A percentile compares a stretch with the other conserved stretches of the same genome.
These are phyloP conservation scores for Hyles lineata DNA, from an alignment of 2,888 invertebrate genomes.

Conservation along the genomic window DNA sequence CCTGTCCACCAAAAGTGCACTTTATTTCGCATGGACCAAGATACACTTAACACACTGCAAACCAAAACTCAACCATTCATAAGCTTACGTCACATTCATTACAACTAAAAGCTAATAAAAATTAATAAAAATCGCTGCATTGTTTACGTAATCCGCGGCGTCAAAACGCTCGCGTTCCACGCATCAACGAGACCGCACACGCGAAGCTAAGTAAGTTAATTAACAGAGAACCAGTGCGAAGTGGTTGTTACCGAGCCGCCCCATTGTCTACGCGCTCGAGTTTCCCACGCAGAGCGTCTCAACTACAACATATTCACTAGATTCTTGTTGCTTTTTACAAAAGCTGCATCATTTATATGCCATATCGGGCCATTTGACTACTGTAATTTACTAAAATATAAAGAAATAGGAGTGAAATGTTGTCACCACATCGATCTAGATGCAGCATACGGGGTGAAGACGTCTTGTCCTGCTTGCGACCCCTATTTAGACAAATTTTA, in stretches of 20 bases:
- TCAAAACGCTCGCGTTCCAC: neutral
- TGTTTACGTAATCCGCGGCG: slow-evolving; percentile 29
- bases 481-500: too few relatives aligned
- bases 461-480: too few relatives aligned
- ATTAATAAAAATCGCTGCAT: too few relatives aligned
- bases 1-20: too few relatives aligned
- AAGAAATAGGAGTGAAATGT: too few relatives aligned
- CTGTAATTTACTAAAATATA: neutral
- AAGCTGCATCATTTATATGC: neutral
- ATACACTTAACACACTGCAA: too few relatives aligned
- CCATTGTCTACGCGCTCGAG: slow-evolving; percentile 54
- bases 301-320: neutral
- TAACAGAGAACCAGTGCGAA: slow-evolving; percentile 55
- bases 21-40: too few relatives aligned
- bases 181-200: neutral
- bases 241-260: slow-evolving; percentile 49
- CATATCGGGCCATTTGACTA: neutral
- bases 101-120: too few relatives aligned
- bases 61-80: too few relatives aligned
- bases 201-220: slow-evolving; percentile 32
- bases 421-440: too few relatives aligned
- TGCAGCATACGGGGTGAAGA: too few relatives aligned
- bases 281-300: slow-evolving; percentile 61
- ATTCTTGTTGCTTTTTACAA: neutral
- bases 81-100: too few relatives aligned